Evolutionary conservation across 2,888 invertebrate genomes (phyloP), one percentile per base, ranked within the genome.

Genomic region (Trisateles emortualis): DNA sequence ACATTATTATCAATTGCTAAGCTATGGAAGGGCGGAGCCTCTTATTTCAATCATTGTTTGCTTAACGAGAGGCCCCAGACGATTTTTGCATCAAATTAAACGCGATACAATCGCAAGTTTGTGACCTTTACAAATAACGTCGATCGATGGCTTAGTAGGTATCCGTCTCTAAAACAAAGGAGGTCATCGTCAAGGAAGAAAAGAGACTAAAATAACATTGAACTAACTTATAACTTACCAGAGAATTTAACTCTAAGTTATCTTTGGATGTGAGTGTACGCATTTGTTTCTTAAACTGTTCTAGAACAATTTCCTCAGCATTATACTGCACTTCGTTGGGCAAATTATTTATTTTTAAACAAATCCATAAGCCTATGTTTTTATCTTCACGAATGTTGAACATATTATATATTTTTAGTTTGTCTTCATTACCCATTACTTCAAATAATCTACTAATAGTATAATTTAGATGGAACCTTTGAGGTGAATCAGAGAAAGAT

Each of bases 401-500:
- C 35, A 79, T 70, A 32, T 78, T 80, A 42, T 75, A 79, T 4
- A 90, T 49, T 58, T 61, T 70, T 0, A 74, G 40, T 71, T 81
- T 87, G 16, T 87, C 83, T 9, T 84, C 83, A 30, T 72, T 56
- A 0, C 72, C 54, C 70, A 88, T 64, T 0, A 47, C 47, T 59
- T 78, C 61, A 41, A 86, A 89, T n/a, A 90, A 54, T 35, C 69
- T 66, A 8, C 60, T 60, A 14, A 92, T 74, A 0, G 81, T 81
- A 17, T 74, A 58, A 1, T 65, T 60, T 9, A 93, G 46, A 32
- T 88, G 78, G 0, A 79, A 51, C 61, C 74, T 65, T 74, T 90
- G 92, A 0, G 88, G 88, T 0, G 87, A 87, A 14, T 70, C 45
- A 0, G 26, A 2, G 40, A 90, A 88, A 36, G 69, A 32, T 10